Conservation (phyloP, 1,140 invertebrate genomes). For the Dinothrombium tinctorium region DNA sequence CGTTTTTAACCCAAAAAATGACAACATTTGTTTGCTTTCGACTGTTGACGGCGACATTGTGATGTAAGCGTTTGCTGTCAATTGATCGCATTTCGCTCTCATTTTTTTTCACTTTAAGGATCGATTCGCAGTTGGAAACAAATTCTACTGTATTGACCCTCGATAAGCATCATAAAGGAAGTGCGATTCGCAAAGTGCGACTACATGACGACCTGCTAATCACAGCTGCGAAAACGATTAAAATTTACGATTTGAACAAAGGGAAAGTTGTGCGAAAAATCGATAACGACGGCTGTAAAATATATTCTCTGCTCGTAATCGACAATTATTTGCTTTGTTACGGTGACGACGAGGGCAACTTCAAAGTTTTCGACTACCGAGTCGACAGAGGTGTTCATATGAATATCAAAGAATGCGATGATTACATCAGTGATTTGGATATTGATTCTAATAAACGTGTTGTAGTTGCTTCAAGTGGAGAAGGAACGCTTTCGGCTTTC, state of each 20-base stretch:
- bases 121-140: too few species aligned
- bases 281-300: conserved; percentile 29
- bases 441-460: conserved; percentile 48
- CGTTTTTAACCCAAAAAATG: too few species aligned
- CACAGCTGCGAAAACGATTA: conserved; percentile 45
- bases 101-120: too few species aligned
- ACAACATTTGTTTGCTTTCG: too few species aligned
- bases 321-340: conserved; percentile 54
- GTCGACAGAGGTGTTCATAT: conserved; percentile 33
- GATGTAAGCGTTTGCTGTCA: too few species aligned
- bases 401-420: conserved; percentile 54
- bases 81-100: too few species aligned
- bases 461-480: conserved; percentile 60
- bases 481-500: conserved; percentile 34
- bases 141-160: conserved; percentile 1
- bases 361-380: conserved; percentile 53
- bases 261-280: conserved; percentile 45
- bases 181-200: conserved; percentile 26
- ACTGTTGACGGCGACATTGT: too few species aligned
- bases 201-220: conserved; percentile 47
- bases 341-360: conserved; percentile 43
- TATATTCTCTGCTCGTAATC: conserved; percentile 47
- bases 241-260: conserved; percentile 47
- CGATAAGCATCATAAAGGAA: conserved; percentile 10
- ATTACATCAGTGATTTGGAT: conserved; percentile 59